A percentile compares a stretch with the other conserved stretches of the same genome.
These are phyloP conservation scores for Enhydra lutris DNA, from an alignment of 2,113 vertebrate genomes.

Conservation along the genomic window DNA sequence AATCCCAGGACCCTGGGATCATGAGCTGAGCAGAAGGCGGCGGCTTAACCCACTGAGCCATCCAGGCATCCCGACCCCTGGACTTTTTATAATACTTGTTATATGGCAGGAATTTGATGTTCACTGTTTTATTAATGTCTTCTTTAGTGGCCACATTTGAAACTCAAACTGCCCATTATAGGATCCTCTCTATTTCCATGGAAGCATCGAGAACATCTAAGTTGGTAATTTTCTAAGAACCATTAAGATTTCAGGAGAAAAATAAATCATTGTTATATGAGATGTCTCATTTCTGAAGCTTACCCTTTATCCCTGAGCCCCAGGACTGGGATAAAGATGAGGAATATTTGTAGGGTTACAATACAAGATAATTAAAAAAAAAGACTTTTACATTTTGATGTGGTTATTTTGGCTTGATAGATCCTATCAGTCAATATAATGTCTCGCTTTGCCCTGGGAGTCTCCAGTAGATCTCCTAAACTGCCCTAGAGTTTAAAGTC, in stretches of 20 bases:
- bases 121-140: not conserved
- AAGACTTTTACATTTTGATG: not conserved
- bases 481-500: not conserved
- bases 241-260: not conserved
- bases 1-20: no score
- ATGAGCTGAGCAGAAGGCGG: no score
- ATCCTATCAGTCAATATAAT: not conserved
- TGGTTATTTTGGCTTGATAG: not conserved
- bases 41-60: no score
- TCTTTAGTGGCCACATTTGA: not conserved
- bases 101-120: not conserved
- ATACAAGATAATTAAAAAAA: not conserved
- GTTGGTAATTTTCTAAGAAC: not conserved
- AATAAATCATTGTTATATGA: not conserved
- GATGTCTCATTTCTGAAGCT: not conserved
- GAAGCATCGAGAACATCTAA: not conserved
- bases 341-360: not conserved
- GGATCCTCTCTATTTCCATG: not conserved
- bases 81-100: not conserved
- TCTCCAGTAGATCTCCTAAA: not conserved
- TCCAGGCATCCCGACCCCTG: not conserved
- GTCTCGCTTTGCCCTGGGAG: not conserved
- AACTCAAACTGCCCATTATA: not conserved
- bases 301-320: not conserved
- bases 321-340: not conserved